A percentile compares a stretch with the other conserved stretches of the same genome.
phyloP scores from a whole-genome alignment of 2,888 invertebrate species.

The Brassicogethes aeneus region DNA sequence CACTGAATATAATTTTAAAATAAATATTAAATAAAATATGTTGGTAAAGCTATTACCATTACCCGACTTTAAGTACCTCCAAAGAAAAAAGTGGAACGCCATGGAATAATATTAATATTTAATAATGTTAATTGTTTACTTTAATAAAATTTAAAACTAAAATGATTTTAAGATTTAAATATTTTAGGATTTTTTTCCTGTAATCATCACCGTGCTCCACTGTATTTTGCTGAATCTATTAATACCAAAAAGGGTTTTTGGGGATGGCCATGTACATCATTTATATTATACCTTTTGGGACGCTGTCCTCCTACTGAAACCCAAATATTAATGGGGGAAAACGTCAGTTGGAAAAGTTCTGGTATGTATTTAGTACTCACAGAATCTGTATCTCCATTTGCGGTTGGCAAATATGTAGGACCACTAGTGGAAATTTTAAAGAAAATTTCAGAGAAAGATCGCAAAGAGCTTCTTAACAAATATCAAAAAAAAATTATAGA shows the following conservation, averaged over 20 bases:
- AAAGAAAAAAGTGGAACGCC: too few relatives aligned
- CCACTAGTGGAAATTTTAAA: conserved; percentile 29
- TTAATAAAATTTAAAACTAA: too few relatives aligned
- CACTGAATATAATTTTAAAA: too few relatives aligned
- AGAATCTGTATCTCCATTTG: conserved; percentile 47
- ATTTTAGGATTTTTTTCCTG: conserved; percentile 57
- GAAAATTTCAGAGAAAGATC: conserved; percentile 11
- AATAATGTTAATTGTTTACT: too few relatives aligned
- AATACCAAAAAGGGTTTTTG: conserved; percentile 53
- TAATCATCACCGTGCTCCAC: conserved; percentile 54
- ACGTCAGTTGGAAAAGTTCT: conserved; percentile 31
- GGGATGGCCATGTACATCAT: conserved; percentile 55
- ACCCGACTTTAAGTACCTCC: too few relatives aligned
- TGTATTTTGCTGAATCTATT: conserved; percentile 57
- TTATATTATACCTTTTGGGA: conserved; percentile 48
- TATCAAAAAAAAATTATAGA: conserved; percentile 21
- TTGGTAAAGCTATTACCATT: too few relatives aligned
- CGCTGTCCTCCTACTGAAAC: conserved; percentile 48
- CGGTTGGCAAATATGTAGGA: conserved; percentile 49
- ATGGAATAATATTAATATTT: too few relatives aligned
- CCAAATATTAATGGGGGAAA: conserved; percentile 45
- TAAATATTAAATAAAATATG: too few relatives aligned
- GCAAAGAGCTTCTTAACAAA: conserved; percentile 21
- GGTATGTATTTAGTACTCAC: conserved; percentile 48
- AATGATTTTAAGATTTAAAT: too few relatives aligned